These are phyloP conservation scores for Drosophila nigritarsus DNA, from an alignment of 2,888 invertebrate species.

Conservation along the genomic window DNA sequence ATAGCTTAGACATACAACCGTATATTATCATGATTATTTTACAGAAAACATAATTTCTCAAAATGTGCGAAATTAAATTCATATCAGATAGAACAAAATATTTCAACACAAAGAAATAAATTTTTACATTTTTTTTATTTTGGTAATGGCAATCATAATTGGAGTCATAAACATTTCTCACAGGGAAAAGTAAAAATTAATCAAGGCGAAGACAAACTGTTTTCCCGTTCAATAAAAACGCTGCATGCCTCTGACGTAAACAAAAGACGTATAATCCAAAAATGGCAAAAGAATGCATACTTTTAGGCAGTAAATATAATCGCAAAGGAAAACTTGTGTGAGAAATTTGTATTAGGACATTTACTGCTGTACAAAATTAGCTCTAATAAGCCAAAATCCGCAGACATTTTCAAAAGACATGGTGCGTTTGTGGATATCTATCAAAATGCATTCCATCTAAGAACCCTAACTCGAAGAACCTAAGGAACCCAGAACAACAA, in stretches of 20 bases:
- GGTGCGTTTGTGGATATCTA: background rate
- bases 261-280: background rate
- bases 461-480: background rate
- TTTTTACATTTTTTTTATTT: background rate
- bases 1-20: background rate
- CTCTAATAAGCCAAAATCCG: background rate
- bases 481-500: accelerated
- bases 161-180: background rate
- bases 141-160: background rate
- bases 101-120: background rate
- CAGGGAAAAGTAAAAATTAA: background rate
- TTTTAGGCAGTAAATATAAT: background rate
- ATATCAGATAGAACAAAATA: background rate
- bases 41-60: background rate
- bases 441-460: background rate
- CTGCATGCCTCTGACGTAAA: background rate
- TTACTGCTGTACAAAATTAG: background rate
- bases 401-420: background rate
- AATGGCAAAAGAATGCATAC: background rate
- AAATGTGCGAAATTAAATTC: no score
- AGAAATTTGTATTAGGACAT: background rate
- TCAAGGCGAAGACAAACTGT: background rate
- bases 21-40: background rate
- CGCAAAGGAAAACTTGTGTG: background rate
- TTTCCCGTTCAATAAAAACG: background rate